These are phyloP conservation scores for Galleria mellonella DNA, from an alignment of 1,140 invertebrate genomes.

Conservation along the genomic window DNA sequence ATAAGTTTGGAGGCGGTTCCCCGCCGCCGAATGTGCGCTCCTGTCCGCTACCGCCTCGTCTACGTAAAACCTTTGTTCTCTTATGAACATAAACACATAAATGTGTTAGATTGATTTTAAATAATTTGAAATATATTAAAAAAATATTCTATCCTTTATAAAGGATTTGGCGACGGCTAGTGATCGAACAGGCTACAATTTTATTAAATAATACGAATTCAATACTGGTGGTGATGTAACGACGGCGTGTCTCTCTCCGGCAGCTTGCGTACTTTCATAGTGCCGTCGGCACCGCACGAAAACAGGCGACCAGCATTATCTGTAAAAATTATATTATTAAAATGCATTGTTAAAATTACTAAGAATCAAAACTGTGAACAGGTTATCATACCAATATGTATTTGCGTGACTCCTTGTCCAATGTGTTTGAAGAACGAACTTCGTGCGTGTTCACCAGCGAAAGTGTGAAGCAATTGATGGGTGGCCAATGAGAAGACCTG, in stretches of 20 bases:
- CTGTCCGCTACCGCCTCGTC: too few relatives aligned
- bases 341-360: not conserved
- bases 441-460: conserved; percentile 93
- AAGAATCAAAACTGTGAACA: not conserved
- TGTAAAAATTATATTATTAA: conserved; percentile 10
- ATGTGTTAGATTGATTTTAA: too few relatives aligned
- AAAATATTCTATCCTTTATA: too few relatives aligned
- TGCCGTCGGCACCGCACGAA: conserved; percentile 98
- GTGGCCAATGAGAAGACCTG: conserved; percentile 95
- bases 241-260: conserved; percentile 79
- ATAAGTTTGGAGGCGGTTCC: conserved; percentile 6
- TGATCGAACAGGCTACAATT: too few relatives aligned
- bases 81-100: too few relatives aligned
- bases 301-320: conserved; percentile 91
- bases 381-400: conserved; percentile 82
- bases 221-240: conserved; percentile 33
- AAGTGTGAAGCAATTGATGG: conserved; percentile 89
- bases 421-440: conserved; percentile 97
- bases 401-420: conserved; percentile 96
- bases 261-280: conserved; percentile 96
- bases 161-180: too few relatives aligned
- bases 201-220: not conserved
- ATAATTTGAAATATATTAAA: too few relatives aligned
- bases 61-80: too few relatives aligned
- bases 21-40: too few relatives aligned